phyloP scores from a whole-genome alignment of 2,113 vertebrate genomes.

The Megaleporinus macrocephalus region DNA sequence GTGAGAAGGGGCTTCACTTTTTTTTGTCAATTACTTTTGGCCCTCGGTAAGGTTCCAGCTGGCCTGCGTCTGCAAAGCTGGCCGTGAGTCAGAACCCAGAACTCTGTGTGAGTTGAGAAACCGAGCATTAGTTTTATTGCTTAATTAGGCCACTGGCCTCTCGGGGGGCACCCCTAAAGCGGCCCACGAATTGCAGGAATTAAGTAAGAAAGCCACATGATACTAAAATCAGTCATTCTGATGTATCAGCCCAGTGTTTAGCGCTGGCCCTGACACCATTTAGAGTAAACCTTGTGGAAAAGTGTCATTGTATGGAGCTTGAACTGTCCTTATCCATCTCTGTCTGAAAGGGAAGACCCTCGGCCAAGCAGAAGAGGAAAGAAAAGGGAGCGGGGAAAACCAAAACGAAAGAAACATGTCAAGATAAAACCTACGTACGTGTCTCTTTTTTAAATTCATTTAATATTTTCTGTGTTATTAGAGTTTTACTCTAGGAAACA shows the following conservation, averaged over 20 bases:
- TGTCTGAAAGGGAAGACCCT: slow-evolving; percentile 60
- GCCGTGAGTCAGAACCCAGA: slow-evolving; percentile 53
- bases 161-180: slow-evolving; percentile 22
- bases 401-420: slow-evolving; percentile 66
- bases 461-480: neutral
- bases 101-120: slow-evolving; percentile 55
- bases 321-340: slow-evolving; percentile 38
- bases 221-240: slow-evolving; percentile 21
- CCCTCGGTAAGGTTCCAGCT: slow-evolving; percentile 41
- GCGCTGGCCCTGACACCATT: slow-evolving; percentile 20
- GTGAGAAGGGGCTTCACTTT: neutral
- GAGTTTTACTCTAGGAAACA: neutral
- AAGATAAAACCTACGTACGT: slow-evolving; percentile 67
- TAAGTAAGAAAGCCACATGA: slow-evolving; percentile 35
- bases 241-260: slow-evolving; percentile 31
- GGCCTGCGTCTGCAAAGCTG: slow-evolving; percentile 47
- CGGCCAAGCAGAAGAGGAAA: slow-evolving; percentile 65
- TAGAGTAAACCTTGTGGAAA: neutral
- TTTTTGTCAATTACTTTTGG: neutral
- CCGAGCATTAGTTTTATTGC: slow-evolving; percentile 57
- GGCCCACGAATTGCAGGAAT: slow-evolving; percentile 13
- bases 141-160: slow-evolving; percentile 60
- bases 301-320: neutral
- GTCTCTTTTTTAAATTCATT: slow-evolving; percentile 26
- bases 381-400: slow-evolving; percentile 68